Percentiles rank a stretch among this genome's conserved stretches.
These are phyloP conservation scores for Pseudanteris insignis DNA, from an alignment of 2,888 invertebrate species.

Conservation along the genomic window DNA sequence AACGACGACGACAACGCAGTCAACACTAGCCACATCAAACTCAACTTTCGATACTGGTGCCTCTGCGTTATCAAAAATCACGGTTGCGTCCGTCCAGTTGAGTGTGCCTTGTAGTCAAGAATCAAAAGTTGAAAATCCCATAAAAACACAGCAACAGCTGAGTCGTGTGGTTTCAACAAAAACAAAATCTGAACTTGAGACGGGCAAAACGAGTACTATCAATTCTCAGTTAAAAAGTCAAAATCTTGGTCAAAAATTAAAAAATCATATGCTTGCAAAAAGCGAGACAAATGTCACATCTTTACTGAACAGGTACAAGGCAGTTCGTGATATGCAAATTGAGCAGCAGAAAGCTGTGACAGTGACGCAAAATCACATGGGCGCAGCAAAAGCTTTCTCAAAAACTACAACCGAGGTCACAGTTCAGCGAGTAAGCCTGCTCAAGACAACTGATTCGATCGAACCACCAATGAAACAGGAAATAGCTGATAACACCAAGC, in stretches of 20 bases:
- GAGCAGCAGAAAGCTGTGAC: constrained; percentile 6
- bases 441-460: constrained; percentile 50
- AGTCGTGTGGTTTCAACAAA: constrained; percentile 49
- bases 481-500: constrained; percentile 46
- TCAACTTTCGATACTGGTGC: constrained; percentile 53
- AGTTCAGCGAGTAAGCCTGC: constrained; percentile 56
- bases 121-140: constrained; percentile 23
- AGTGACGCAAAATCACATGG: constrained; percentile 56
- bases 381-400: constrained; percentile 49
- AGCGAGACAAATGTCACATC: constrained; percentile 45
- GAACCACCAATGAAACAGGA: constrained; percentile 38
- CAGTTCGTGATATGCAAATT: constrained; percentile 51
- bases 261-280: constrained; percentile 56
- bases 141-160: constrained; percentile 48
- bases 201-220: constrained; percentile 44
- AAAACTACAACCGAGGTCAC: constrained; percentile 47
- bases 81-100: constrained; percentile 14
- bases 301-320: constrained; percentile 55
- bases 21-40: constrained; percentile 18
- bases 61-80: constrained; percentile 45
- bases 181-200: constrained; percentile 34
- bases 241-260: constrained; percentile 54
- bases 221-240: constrained; percentile 49
- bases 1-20: constrained; percentile 28
- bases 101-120: constrained; percentile 34